Evolutionary conservation across 2,113 vertebrate genomes (phyloP), one percentile per base, ranked within the genome.

Genomic region (Tauraco erythrolophus): DNA sequence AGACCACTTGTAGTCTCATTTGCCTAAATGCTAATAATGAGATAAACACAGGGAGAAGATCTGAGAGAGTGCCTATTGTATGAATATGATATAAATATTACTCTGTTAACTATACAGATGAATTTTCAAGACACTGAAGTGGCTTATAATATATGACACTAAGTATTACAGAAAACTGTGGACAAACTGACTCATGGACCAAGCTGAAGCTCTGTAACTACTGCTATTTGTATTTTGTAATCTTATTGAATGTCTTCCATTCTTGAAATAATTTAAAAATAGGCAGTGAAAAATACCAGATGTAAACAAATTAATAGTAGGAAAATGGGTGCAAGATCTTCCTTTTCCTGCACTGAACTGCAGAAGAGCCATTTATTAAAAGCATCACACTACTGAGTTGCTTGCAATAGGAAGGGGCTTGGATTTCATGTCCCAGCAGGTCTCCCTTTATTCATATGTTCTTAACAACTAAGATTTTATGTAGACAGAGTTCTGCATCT

Each of bases 341-440:
- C 60, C 6, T 39, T 71, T 46, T 57, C 21, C 33, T 31, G 6
- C n/a, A 50, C 7, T 54, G n/a, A 54, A 68, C 15, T 64, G 48
- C 11, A 66, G 61, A 89, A 86, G 14, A 79, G 3, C 3, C 12
- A 25, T 81, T 88, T 65, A 28, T 77, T 65, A n/a, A 78, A 81
- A 77, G 4, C 27, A 23, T 37, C 0, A 0, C 30, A 16, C 43
- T 50, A 39, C 5, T 39, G 74, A 53, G 24, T 19, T 82, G 7
- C 5, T 62, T 14, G 24, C 27, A 71, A 58, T 6, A 66, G n/a
- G 2, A 79, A 50, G 13, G 12, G 46, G 5, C 41, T 66, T 84
- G 13, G 58, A 41, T 80, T 91, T 76, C 43, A 80, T 37, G 28
- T 71, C 8, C 24, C 11, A 39, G 22, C 12, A 69, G 8, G 3